Base-by-base conservation (phyloP, 2,797 vertebrate genomes). In the Phaenicophaeus curvirostris region DNA sequence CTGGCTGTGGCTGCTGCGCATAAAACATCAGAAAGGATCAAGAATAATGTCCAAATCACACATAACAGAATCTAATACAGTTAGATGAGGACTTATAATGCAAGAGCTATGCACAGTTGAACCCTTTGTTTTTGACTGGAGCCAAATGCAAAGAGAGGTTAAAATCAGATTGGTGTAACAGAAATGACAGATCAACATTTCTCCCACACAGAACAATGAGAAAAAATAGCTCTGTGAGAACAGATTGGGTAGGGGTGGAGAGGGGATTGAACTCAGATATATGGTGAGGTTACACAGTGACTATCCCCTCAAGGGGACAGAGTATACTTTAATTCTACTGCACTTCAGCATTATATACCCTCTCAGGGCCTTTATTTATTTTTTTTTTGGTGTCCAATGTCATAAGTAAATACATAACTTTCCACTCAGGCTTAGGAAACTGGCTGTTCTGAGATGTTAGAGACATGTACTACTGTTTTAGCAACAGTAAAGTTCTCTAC, bases 341-440 rank as follows among this genome's bases (percentile, higher is more conserved):
- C 37, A 25, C 39, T 79, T 68, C 23, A 73, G 11, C 7, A 42
- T 69, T 76, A 59, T 8, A 2, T 50, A 50, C 51, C 8, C 6
- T 54, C 23, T 44, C 1, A 31, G 16, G 65, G 50, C 1, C 2
- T 19, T 33, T 48, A 53, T 67, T 20, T 35, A 13, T 17, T n/a
- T 33, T 48, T 57, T 68, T 21, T 35, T 39, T 35, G 23, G 2
- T 1, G 63, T 93, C 35, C 0, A 2, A 0, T 53, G 4, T 69
- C 87, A 10, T 31, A 80, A 35, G 14, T 33, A 80, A 74, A 48
- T 39, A 41, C 1, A 31, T 3, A 28, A 8, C 3, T 65, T 68
- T 15, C 5, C 65, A 27, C 15, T 66, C 18, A 27, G 18, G 5
- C 42, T 17, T 42, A 62, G 7, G 17, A 71, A 39, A 1, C 4